Conservation (phyloP, 2,113 vertebrate genomes). For the Pseudolaguvia tuberculata region DNA sequence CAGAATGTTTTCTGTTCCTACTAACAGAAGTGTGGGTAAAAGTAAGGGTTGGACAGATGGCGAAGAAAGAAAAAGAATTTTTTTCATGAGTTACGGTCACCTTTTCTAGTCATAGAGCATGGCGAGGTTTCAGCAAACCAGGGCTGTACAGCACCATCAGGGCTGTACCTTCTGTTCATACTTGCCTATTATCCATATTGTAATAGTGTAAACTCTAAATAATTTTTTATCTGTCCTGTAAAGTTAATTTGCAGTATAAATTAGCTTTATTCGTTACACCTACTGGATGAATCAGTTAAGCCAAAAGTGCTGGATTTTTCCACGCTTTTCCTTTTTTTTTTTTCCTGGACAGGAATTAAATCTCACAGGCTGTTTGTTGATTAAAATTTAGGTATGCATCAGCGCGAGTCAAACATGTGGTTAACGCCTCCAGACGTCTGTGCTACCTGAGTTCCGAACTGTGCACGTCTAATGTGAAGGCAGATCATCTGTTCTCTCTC, state of each 20-base stretch:
- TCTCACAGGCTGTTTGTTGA: constrained; percentile 47
- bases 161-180: constrained; percentile 12
- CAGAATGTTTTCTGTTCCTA: too few relatives aligned
- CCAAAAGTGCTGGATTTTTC: constrained; percentile 6
- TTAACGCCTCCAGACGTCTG: constrained; percentile 51
- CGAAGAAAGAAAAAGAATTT: constrained; percentile 20
- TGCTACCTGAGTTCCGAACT: constrained; percentile 45
- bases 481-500: constrained; percentile 49
- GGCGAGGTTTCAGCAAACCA: constrained; percentile 18
- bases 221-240: constrained; percentile 6
- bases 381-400: constrained; percentile 53
- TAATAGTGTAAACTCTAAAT: background rate
- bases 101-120: constrained; percentile 23
- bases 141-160: background rate
- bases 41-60: constrained; percentile 28
- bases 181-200: background rate
- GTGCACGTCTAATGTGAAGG: constrained; percentile 34
- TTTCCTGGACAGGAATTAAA: constrained; percentile 35
- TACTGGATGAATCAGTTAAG: constrained; percentile 42
- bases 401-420: constrained; percentile 50
- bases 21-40: constrained; percentile 25
- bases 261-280: constrained; percentile 22
- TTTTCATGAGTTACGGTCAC: constrained; percentile 36
- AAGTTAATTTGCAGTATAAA: constrained; percentile 10
- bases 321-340: background rate